These are phyloP conservation scores for Tauraco hartlaubi DNA, from an alignment of 2,797 vertebrate genomes.

Conservation along the genomic window DNA sequence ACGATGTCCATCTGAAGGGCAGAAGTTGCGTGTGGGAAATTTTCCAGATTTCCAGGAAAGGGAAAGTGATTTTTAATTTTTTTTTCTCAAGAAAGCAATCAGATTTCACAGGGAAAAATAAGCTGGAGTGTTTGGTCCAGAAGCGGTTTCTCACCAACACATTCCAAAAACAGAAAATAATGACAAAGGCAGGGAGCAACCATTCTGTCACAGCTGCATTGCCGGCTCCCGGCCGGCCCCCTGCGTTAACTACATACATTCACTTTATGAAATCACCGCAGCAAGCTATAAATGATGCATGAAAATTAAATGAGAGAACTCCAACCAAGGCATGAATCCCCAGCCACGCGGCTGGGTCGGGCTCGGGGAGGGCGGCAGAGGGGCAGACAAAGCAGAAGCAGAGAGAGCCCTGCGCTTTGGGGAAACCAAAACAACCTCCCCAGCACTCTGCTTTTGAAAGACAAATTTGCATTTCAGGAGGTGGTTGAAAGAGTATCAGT, in stretches of 20 bases:
- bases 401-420: not conserved
- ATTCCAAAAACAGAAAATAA: conserved; percentile 37
- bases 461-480: not conserved
- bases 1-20: not conserved
- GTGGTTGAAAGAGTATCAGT: not conserved
- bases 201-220: conserved; percentile 49
- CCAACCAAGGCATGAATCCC: conserved; percentile 62
- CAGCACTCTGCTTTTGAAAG: not conserved
- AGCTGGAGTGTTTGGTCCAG: not conserved
- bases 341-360: not conserved
- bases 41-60: conserved; percentile 19
- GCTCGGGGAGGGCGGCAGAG: not conserved
- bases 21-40: not conserved
- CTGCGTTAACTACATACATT: conserved; percentile 20
- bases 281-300: conserved; percentile 73
- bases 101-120: not conserved
- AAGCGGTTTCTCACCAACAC: conserved; percentile 20
- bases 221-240: conserved; percentile 11
- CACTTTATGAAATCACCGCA: conserved; percentile 55
- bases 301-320: conserved; percentile 74
- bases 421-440: conserved; percentile 38
- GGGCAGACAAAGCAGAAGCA: conserved; percentile 55
- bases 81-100: not conserved
- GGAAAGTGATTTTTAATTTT: not conserved
- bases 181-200: conserved; percentile 59